These are phyloP conservation scores for Lophura swinhoii DNA, from an alignment of 2,797 vertebrate genomes.

Conservation along the genomic window DNA sequence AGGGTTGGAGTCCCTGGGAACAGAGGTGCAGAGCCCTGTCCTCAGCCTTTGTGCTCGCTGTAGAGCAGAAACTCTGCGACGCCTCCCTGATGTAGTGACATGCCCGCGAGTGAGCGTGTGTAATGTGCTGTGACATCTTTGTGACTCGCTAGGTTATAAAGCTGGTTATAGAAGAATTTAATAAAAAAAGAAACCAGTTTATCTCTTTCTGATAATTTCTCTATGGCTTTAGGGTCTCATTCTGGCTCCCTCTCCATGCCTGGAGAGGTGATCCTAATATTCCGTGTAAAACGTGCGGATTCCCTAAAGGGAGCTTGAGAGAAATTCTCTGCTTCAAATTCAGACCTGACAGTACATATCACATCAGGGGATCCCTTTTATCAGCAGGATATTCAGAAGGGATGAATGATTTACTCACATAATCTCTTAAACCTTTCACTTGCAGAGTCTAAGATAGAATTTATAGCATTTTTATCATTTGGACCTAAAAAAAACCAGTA, in stretches of 20 bases:
- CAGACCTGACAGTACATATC: conserved; percentile 69
- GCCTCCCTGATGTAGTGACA: conserved; percentile 20
- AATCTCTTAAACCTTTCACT: conserved; percentile 73
- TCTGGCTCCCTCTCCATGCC: conserved; percentile 30
- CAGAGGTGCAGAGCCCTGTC: not conserved
- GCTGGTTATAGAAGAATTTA: conserved; percentile 66
- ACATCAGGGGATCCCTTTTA: conserved; percentile 63
- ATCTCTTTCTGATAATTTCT: conserved; percentile 68
- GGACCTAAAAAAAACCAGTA: conserved; percentile 2
- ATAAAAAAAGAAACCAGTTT: conserved; percentile 72
- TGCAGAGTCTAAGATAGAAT: conserved; percentile 65
- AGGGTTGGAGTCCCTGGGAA: not conserved
- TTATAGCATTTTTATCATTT: conserved; percentile 70
- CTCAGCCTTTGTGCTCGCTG: conserved; percentile 28
- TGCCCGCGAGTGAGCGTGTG: conserved; percentile 25
- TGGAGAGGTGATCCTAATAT: conserved; percentile 58
- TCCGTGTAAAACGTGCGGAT: conserved; percentile 45
- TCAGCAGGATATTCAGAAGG: conserved; percentile 71
- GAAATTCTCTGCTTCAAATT: conserved; percentile 72
- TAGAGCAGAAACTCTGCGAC: not conserved
- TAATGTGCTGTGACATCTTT: conserved; percentile 42
- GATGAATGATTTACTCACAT: conserved; percentile 72
- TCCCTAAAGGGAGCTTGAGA: conserved; percentile 64
- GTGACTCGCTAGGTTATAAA: conserved; percentile 67
- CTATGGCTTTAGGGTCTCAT: conserved; percentile 55